These are phyloP conservation scores for Trachurus trachurus DNA, from an alignment of 2,797 vertebrate species.

Conservation along the genomic window DNA sequence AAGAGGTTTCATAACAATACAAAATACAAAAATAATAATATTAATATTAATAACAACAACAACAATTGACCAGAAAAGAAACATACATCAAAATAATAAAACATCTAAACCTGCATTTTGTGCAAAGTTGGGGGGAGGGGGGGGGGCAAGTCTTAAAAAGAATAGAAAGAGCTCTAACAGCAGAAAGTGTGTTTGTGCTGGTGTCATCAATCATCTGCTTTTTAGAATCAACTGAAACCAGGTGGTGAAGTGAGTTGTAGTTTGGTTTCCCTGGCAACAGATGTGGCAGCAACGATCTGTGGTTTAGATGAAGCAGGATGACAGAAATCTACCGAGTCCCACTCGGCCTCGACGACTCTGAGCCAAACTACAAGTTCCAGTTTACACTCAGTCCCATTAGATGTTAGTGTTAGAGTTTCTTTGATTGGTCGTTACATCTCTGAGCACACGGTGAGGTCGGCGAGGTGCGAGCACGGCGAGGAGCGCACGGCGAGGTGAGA, in stretches of 20 bases:
- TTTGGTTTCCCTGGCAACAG: slow-evolving; percentile 60
- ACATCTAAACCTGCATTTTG: slow-evolving; percentile 73
- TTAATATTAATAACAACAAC: slow-evolving; percentile 51
- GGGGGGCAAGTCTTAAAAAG: slow-evolving; percentile 32
- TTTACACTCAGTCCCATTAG: background rate
- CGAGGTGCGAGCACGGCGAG: too few relatives aligned
- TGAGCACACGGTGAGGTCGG: too few relatives aligned
- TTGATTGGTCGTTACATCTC: background rate
- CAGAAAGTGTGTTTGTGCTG: slow-evolving; percentile 72
- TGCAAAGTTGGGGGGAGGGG: slow-evolving; percentile 68
- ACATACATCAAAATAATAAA: slow-evolving; percentile 57
- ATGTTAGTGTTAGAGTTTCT: background rate
- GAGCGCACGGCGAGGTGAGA: too few relatives aligned
- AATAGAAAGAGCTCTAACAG: slow-evolving; percentile 54
- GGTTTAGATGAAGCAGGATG: slow-evolving; percentile 10
- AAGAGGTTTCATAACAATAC: slow-evolving; percentile 62
- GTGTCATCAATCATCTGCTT: slow-evolving; percentile 42
- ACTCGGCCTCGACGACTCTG: background rate
- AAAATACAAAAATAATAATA: slow-evolving; percentile 59
- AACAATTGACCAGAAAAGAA: too few relatives aligned
- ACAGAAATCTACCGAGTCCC: background rate
- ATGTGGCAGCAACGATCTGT: slow-evolving; percentile 53
- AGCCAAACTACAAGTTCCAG: background rate
- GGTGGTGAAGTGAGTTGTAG: slow-evolving; percentile 47
- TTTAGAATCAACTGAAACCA: slow-evolving; percentile 10